A percentile compares a stretch with the other conserved stretches of the same genome.
Conservation (phyloP, 2,888 invertebrate species). For the Ptycholaimellus sp. region DNA sequence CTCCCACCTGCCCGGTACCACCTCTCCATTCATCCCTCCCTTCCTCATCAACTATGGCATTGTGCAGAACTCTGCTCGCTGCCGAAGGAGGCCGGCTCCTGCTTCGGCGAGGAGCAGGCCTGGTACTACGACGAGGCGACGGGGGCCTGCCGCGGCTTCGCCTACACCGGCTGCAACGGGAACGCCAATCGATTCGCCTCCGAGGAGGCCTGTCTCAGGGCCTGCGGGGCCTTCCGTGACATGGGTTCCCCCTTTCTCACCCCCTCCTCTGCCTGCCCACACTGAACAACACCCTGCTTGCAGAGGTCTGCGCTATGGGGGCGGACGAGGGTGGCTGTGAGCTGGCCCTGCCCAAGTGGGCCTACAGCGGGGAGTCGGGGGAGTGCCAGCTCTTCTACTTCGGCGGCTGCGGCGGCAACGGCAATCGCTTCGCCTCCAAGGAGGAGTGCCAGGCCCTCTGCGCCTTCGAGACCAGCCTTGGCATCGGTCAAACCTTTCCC, state of each 20-base stretch:
- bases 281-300: not conserved
- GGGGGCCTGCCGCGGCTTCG: slow-evolving; percentile 47
- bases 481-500: not conserved
- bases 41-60: too few relatives aligned
- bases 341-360: slow-evolving; percentile 18
- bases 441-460: slow-evolving; percentile 16
- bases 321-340: too few relatives aligned
- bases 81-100: slow-evolving; percentile 17
- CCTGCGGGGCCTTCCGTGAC: slow-evolving; percentile 38
- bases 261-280: too few relatives aligned
- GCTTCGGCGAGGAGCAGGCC: slow-evolving; percentile 15
- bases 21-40: too few relatives aligned
- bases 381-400: slow-evolving; percentile 18
- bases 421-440: slow-evolving; percentile 15
- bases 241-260: slow-evolving; percentile 10
- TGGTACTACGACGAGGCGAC: slow-evolving; percentile 38
- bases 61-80: slow-evolving; percentile 18
- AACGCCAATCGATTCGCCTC: slow-evolving; percentile 56
- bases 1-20: slow-evolving; percentile 2
- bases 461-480: not conserved
- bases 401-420: slow-evolving; percentile 22
- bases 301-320: too few relatives aligned
- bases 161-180: slow-evolving; percentile 65
- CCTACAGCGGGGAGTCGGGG: slow-evolving; percentile 11
- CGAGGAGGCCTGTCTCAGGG: slow-evolving; percentile 39